phyloP scores from a whole-genome alignment of 1,140 invertebrate species.

The Drosophila ananassae region DNA sequence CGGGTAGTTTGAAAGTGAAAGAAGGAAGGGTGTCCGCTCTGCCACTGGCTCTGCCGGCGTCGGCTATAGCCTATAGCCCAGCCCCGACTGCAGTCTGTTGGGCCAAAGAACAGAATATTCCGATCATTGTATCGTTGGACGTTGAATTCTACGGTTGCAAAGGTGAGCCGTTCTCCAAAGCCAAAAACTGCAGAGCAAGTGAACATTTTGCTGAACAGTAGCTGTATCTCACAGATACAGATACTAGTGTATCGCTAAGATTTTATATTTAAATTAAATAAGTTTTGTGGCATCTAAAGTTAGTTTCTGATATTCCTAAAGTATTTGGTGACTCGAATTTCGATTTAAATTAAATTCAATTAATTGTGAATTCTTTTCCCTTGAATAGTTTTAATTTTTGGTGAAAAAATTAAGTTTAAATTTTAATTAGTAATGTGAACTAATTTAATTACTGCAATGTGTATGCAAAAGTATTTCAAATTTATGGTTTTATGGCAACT shows the following conservation, averaged over 20 bases:
- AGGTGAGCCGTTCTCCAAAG: constrained; percentile 81
- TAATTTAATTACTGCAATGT: constrained; percentile 3
- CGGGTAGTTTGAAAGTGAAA: constrained; percentile 75
- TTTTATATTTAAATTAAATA: constrained; percentile 24
- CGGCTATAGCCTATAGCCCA: constrained; percentile 12
- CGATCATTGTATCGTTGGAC: constrained; percentile 84
- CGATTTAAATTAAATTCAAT: background rate
- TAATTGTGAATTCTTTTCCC: constrained; percentile 2
- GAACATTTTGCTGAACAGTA: constrained; percentile 17
- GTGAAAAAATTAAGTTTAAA: background rate
- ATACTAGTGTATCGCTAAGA: constrained; percentile 14
- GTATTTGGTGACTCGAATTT: background rate
- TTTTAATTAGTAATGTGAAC: constrained; percentile 10
- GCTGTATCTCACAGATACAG: constrained; percentile 29
- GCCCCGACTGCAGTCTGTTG: constrained; percentile 61
- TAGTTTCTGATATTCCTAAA: background rate
- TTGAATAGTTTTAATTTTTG: constrained; percentile 6
- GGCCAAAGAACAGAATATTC: constrained; percentile 76
- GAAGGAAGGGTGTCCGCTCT: constrained; percentile 64
- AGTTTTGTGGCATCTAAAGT: constrained; percentile 42
- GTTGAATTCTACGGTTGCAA: constrained; percentile 84
- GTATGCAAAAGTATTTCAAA: background rate
- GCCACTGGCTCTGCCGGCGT: constrained; percentile 33
- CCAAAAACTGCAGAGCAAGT: constrained; percentile 48
- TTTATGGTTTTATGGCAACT: constrained; percentile 12